phyloP scores from a whole-genome alignment of 2,797 vertebrate species.

The Sylvilagus floridanus region DNA sequence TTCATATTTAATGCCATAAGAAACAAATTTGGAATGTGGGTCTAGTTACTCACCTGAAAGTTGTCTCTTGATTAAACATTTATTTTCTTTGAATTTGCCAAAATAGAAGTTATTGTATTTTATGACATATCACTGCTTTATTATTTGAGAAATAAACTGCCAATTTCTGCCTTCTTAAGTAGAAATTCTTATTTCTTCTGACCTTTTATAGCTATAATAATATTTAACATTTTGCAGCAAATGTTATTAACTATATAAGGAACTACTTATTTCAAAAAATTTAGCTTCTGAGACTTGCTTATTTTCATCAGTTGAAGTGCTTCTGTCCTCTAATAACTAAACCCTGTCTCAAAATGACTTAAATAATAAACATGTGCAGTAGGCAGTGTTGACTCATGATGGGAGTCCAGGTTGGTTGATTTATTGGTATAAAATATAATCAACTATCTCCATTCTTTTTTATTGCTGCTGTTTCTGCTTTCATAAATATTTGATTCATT shows the following conservation, averaged over 20 bases:
- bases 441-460: conserved; percentile 1
- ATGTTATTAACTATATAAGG: conserved; percentile 46
- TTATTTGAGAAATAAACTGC: conserved; percentile 44
- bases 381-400: conserved; percentile 36
- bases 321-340: conserved; percentile 60
- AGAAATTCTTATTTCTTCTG: conserved; percentile 22
- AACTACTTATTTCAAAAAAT: conserved; percentile 57
- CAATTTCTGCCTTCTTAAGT: conserved; percentile 44
- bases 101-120: conserved; percentile 25
- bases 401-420: not conserved
- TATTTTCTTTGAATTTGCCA: conserved; percentile 53
- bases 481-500: conserved; percentile 40
- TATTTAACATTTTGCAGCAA: conserved; percentile 31
- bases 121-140: conserved; percentile 48
- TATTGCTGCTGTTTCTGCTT: not conserved
- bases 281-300: conserved; percentile 60
- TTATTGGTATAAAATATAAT: conserved; percentile 21
- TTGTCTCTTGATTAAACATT: conserved; percentile 68
- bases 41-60: conserved; percentile 6
- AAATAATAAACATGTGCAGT: conserved; percentile 4
- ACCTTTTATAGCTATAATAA: conserved; percentile 3
- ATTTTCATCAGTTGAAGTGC: conserved; percentile 47
- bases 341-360: conserved; percentile 20
- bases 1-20: conserved; percentile 50
- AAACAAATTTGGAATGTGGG: not conserved